phyloP scores from a whole-genome alignment of 2,113 vertebrate genomes.

The Gavia stellata region DNA sequence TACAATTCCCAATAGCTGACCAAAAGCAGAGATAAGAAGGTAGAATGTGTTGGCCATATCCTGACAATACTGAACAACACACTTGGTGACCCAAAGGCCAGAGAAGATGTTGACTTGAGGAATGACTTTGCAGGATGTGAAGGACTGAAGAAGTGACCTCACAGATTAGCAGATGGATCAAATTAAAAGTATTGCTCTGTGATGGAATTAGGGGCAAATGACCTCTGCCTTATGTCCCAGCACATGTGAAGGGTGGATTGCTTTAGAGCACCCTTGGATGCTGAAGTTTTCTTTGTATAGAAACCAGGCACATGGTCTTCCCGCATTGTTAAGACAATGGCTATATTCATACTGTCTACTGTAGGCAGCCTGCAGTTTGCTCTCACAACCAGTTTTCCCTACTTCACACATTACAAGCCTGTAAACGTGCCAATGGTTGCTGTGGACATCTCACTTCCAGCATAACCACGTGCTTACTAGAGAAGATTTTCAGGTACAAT shows the following conservation, averaged over 20 bases:
- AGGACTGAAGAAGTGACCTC: background rate
- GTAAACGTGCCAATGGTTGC: background rate
- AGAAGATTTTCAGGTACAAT: background rate
- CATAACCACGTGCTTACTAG: background rate
- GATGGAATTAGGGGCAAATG: background rate
- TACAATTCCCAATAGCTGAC: background rate
- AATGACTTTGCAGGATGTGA: background rate
- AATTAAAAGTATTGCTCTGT: background rate
- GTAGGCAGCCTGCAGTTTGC: background rate
- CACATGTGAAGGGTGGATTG: background rate
- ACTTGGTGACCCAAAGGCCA: background rate
- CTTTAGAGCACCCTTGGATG: background rate
- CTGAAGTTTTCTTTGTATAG: background rate
- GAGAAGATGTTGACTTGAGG: background rate
- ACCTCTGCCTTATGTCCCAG: background rate
- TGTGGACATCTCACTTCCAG: background rate
- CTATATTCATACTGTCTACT: background rate
- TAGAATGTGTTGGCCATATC: background rate
- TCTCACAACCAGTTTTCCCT: background rate
- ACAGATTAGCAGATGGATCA: background rate
- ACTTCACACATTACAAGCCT: background rate
- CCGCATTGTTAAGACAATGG: background rate
- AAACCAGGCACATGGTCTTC: background rate
- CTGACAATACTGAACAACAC: background rate
- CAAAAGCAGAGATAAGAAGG: background rate